Evolutionary conservation across 2,888 invertebrate species (phyloP).

Genomic region (Synergus gifuensis): DNA sequence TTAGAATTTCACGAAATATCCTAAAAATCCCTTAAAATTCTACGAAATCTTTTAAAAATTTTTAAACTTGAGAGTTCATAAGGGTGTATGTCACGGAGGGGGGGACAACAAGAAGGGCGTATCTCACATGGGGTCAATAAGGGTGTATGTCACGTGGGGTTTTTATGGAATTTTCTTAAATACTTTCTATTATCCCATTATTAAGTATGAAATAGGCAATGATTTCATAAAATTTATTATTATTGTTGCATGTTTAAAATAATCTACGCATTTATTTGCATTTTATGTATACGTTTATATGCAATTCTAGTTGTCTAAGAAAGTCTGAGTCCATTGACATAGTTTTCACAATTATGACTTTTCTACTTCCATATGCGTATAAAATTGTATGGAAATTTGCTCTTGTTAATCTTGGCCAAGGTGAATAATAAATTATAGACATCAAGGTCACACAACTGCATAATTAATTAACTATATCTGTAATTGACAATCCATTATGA

Average conservation of each 20-base stretch:
- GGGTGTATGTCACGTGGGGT: too few relatives aligned
- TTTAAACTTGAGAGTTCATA: too few relatives aligned
- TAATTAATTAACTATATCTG: not conserved
- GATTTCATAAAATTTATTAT: not conserved
- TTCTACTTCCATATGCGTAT: not conserved
- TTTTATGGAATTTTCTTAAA: not conserved
- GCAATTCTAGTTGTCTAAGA: not conserved
- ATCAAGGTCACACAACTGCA: not conserved
- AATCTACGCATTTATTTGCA: not conserved
- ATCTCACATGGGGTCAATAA: too few relatives aligned
- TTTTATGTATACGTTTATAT: not conserved
- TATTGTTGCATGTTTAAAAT: not conserved
- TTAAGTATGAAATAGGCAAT: not conserved
- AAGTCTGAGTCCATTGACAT: not conserved
- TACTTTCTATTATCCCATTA: not conserved
- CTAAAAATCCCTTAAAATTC: too few relatives aligned
- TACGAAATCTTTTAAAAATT: too few relatives aligned
- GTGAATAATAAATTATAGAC: not conserved
- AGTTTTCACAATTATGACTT: conserved; percentile 10
- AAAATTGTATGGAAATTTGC: not conserved
- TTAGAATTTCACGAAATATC: too few relatives aligned
- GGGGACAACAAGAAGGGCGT: too few relatives aligned
- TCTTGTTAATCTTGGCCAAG: conserved; percentile 1
- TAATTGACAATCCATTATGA: not conserved
- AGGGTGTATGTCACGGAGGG: too few relatives aligned